Percentiles rank a stretch among this genome's conserved stretches.
phyloP scores from a whole-genome alignment of 1,140 invertebrate species.

The Caenorhabditis briggsae region DNA sequence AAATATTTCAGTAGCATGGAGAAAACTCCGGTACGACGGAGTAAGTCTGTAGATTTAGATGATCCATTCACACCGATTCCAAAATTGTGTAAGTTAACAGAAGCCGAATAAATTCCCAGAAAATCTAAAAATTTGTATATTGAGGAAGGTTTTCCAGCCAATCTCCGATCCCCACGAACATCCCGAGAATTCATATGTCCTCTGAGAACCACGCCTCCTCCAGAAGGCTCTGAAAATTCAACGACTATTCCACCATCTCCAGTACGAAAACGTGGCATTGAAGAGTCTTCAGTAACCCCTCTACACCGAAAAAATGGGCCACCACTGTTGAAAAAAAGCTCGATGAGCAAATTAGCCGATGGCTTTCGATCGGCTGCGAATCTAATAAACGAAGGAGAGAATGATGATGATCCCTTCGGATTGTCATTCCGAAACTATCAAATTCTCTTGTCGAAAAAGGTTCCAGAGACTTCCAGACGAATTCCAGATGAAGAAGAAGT shows the following conservation, averaged over 20 bases:
- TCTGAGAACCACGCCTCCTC: neutral
- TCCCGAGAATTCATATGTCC: constrained; percentile 10
- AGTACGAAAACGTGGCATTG: constrained; percentile 2
- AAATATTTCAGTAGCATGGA: neutral
- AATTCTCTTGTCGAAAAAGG: neutral
- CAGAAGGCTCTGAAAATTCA: neutral
- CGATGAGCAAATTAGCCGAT: constrained; percentile 5
- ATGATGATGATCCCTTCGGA: constrained; percentile 6
- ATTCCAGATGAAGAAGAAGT: too few species aligned
- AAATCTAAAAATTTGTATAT: neutral
- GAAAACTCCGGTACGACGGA: neutral
- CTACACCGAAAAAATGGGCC: neutral
- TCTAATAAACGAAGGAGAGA: neutral
- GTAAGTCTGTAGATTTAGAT: constrained; percentile 29
- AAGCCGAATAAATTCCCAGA: neutral
- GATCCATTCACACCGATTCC: constrained; percentile 32
- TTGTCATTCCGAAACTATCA: constrained; percentile 9
- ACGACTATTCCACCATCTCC: neutral
- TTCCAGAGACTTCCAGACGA: neutral
- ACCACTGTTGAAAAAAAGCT: constrained; percentile 24
- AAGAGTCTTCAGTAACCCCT: constrained; percentile 9
- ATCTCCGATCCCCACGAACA: constrained; percentile 2
- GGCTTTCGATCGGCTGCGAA: constrained; percentile 7
- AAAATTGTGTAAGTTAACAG: neutral
- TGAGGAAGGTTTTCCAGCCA: neutral